phyloP scores from a whole-genome alignment of 1,140 invertebrate genomes.

The Amphibalanus amphitrite region DNA sequence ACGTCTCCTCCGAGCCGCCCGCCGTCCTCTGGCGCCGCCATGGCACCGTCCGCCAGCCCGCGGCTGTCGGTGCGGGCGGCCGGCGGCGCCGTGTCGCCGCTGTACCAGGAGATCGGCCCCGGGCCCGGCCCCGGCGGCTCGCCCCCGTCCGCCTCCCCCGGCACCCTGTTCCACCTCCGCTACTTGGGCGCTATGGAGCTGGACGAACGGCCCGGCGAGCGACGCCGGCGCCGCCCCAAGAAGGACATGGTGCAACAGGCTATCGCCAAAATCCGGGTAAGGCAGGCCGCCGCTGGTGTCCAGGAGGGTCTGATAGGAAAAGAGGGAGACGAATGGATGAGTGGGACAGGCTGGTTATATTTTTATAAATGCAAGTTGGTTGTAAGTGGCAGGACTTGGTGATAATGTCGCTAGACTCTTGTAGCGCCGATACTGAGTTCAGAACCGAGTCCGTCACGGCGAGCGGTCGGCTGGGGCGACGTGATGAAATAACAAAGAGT shows the following conservation, averaged over 20 bases:
- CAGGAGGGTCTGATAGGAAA: too few species aligned
- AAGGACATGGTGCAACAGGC: conserved; percentile 91
- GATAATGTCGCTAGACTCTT: too few species aligned
- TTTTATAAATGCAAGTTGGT: too few species aligned
- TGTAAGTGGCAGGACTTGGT: too few species aligned
- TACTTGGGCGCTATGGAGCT: conserved; percentile 70
- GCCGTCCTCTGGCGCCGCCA: conserved; percentile 4
- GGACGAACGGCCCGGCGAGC: conserved; percentile 46
- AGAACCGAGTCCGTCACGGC: too few species aligned
- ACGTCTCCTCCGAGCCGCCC: not conserved
- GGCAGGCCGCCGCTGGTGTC: conserved; percentile 18
- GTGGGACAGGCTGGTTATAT: too few species aligned
- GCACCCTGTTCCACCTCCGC: conserved; percentile 57
- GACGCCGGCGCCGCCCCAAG: conserved; percentile 55
- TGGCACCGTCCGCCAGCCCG: conserved; percentile 10
- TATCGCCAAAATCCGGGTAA: conserved; percentile 89
- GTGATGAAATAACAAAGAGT: too few species aligned
- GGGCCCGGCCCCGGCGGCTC: conserved; percentile 9
- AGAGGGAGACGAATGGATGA: too few species aligned
- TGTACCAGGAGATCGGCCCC: conserved; percentile 9
- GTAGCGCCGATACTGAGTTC: too few species aligned
- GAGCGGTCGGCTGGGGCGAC: too few species aligned
- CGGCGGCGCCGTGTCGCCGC: conserved; percentile 11
- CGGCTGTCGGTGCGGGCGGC: conserved; percentile 28
- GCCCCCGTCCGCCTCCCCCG: conserved; percentile 26